These are phyloP conservation scores for Phoxinus phoxinus DNA, from an alignment of 2,113 vertebrate species.

Conservation along the genomic window DNA sequence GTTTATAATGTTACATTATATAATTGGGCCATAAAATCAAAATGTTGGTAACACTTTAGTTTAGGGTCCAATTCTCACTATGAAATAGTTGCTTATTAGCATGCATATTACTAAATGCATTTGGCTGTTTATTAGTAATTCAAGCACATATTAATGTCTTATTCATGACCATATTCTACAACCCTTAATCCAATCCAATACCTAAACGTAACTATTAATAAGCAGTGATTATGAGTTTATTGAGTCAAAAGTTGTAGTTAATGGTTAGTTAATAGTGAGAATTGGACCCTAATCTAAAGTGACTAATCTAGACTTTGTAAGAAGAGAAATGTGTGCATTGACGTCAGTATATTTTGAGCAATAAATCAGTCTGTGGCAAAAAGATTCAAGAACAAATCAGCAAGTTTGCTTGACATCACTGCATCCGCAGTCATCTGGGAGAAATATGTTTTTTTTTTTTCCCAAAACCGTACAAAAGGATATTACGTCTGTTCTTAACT, in stretches of 20 bases:
- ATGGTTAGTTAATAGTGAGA: too few species aligned
- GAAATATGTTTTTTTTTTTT: conserved; percentile 13
- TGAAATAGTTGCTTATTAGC: too few species aligned
- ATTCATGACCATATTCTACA: too few species aligned
- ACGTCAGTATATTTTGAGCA: conserved; percentile 1
- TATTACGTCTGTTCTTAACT: not conserved
- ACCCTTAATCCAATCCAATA: too few species aligned
- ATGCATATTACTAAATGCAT: too few species aligned
- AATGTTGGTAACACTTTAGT: not conserved
- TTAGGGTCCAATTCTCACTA: too few species aligned
- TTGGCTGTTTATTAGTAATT: too few species aligned
- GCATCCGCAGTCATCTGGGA: not conserved
- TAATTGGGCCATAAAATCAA: not conserved
- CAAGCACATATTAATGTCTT: too few species aligned
- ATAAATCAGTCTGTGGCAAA: conserved; percentile 1
- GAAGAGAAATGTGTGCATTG: not conserved
- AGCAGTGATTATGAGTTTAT: too few species aligned
- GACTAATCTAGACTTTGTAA: not conserved
- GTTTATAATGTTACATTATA: not conserved
- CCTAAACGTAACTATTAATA: too few species aligned
- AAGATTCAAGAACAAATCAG: not conserved
- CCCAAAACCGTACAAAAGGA: not conserved
- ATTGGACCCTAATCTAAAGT: too few species aligned
- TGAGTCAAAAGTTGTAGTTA: too few species aligned
- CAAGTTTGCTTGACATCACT: not conserved